phyloP scores from a whole-genome alignment of 1,140 invertebrate genomes.

The Belonocnema kinseyi region DNA sequence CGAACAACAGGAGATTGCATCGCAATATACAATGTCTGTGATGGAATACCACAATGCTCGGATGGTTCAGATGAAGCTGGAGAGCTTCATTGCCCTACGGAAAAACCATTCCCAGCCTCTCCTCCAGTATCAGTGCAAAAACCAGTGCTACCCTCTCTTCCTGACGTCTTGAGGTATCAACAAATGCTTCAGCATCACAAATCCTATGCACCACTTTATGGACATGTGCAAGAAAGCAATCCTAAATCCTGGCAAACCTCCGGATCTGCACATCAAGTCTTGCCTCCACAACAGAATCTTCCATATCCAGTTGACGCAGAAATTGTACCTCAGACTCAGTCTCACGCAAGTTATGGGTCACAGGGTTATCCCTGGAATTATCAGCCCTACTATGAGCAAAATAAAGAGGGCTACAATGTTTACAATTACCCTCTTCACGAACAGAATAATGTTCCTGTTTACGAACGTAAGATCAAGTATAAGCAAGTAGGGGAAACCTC shows the following conservation, averaged over 20 bases:
- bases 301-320: slow-evolving; percentile 58
- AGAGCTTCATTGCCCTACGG: slow-evolving; percentile 84
- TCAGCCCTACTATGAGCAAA: slow-evolving; percentile 65
- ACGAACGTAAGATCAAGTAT: slow-evolving; percentile 59
- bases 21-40: slow-evolving; percentile 96
- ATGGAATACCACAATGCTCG: slow-evolving; percentile 94
- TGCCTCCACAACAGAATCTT: slow-evolving; percentile 57
- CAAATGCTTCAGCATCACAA: slow-evolving; percentile 61
- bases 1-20: slow-evolving; percentile 92
- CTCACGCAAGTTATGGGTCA: slow-evolving; percentile 57
- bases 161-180: slow-evolving; percentile 62
- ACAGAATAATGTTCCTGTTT: slow-evolving; percentile 57
- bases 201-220: slow-evolving; percentile 56
- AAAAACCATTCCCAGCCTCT: slow-evolving; percentile 65
- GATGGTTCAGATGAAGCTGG: slow-evolving; percentile 93
- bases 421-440: slow-evolving; percentile 53
- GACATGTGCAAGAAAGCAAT: slow-evolving; percentile 51
- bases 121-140: slow-evolving; percentile 51
- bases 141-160: slow-evolving; percentile 51
- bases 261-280: slow-evolving; percentile 52
- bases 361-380: slow-evolving; percentile 66
- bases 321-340: slow-evolving; percentile 53
- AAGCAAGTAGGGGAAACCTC: background rate
- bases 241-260: slow-evolving; percentile 60
- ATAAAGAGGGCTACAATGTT: slow-evolving; percentile 57